Evolutionary conservation across 1,140 invertebrate species (phyloP).

Genomic region (Mya arenaria): DNA sequence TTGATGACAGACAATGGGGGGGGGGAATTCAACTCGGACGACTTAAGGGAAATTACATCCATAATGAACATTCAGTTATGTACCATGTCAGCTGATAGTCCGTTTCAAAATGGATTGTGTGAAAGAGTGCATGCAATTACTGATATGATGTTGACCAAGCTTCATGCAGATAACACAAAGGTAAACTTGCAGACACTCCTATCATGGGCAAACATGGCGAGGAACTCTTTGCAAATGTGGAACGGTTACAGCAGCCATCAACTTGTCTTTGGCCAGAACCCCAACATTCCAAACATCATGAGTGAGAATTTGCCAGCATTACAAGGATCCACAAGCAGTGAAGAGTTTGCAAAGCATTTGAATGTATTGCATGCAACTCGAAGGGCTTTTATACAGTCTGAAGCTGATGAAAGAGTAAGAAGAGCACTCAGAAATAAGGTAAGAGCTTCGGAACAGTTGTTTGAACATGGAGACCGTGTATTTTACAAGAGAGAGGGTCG

Average conservation of each 20-base stretch:
- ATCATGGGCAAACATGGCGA: conserved; percentile 50
- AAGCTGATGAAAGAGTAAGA: conserved; percentile 52
- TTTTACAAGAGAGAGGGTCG: conserved; percentile 57
- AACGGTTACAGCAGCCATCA: conserved; percentile 59
- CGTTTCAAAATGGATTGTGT: conserved; percentile 52
- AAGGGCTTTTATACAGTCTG: conserved; percentile 48
- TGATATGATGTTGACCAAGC: conserved; percentile 41
- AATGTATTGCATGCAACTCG: conserved; percentile 54
- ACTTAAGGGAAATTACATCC: conserved; percentile 54
- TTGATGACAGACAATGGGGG: conserved; percentile 58
- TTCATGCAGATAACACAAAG: conserved; percentile 27
- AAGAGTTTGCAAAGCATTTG: conserved; percentile 53
- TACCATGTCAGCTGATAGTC: conserved; percentile 53
- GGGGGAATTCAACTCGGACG: conserved; percentile 61
- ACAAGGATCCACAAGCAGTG: conserved; percentile 49
- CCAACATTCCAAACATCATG: conserved; percentile 49
- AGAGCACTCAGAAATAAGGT: conserved; percentile 50
- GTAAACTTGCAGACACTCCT: conserved; percentile 30
- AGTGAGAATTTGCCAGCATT: conserved; percentile 45
- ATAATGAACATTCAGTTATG: conserved; percentile 58
- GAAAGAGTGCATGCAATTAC: conserved; percentile 48
- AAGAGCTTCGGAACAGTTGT: conserved; percentile 56
- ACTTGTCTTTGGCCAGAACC: conserved; percentile 59
- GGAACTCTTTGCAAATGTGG: conserved; percentile 57
- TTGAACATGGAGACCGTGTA: conserved; percentile 54